Evolutionary conservation across 2,888 invertebrate genomes (phyloP).

Genomic region (Conistra vaccinii): DNA sequence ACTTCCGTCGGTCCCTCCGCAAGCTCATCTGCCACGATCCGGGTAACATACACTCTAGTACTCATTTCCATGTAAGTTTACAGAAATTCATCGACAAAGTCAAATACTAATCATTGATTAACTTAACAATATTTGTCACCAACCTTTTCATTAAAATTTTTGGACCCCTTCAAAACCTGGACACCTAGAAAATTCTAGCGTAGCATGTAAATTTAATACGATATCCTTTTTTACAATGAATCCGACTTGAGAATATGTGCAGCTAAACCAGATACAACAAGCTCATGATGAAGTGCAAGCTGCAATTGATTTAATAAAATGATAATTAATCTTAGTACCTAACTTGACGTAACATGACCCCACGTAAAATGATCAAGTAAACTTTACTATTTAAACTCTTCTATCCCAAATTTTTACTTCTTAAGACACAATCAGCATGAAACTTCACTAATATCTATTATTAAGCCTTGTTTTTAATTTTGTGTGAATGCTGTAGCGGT

Average conservation of each 20-base stretch:
- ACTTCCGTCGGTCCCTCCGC: conserved; percentile 93
- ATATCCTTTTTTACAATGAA: neutral
- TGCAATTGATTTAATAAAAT: neutral
- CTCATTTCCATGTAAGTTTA: conserved; percentile 89
- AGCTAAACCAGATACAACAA: neutral
- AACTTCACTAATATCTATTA: neutral
- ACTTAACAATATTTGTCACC: conserved; percentile 10
- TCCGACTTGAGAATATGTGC: neutral
- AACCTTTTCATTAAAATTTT: conserved; percentile 1
- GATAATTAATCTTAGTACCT: neutral
- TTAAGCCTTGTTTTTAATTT: conserved; percentile 16
- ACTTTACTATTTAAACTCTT: neutral
- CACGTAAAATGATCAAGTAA: neutral
- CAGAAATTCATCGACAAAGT: conserved; percentile 46
- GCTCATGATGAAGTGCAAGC: neutral
- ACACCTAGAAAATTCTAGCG: neutral
- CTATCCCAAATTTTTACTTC: neutral
- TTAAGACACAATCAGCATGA: conserved; percentile 20
- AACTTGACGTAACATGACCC: neutral
- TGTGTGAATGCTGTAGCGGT: no score
- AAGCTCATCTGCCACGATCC: conserved; percentile 91
- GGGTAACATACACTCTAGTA: conserved; percentile 89
- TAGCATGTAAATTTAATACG: conserved; percentile 17
- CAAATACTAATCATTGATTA: conserved; percentile 21
- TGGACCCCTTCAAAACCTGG: conserved; percentile 6